phyloP scores from a whole-genome alignment of 2,888 invertebrate genomes.

The Tinea trinotella region DNA sequence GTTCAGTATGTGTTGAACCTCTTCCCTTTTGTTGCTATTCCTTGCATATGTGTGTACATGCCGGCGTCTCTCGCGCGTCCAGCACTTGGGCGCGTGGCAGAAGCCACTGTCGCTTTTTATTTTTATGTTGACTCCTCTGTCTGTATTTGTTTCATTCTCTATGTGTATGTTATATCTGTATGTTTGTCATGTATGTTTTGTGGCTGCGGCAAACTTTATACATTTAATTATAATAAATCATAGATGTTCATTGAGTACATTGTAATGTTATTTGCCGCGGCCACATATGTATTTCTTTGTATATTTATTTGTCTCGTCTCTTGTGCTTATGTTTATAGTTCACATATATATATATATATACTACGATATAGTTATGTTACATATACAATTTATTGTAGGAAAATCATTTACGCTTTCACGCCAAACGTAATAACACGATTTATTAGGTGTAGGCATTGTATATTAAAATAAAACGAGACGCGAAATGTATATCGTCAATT shows the following conservation, averaged over 20 bases:
- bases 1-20: slow-evolving; percentile 70
- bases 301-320: slow-evolving; percentile 71
- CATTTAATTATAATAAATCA: slow-evolving; percentile 5
- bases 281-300: slow-evolving; percentile 59
- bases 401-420: slow-evolving; percentile 74
- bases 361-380: slow-evolving; percentile 53
- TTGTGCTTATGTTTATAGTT: slow-evolving; percentile 67
- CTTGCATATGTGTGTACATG: slow-evolving; percentile 69
- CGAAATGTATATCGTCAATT: slow-evolving; percentile 59
- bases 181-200: slow-evolving; percentile 71
- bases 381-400: slow-evolving; percentile 64
- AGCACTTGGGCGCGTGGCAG: slow-evolving; percentile 54
- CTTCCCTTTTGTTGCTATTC: slow-evolving; percentile 70
- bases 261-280: slow-evolving; percentile 54
- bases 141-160: slow-evolving; percentile 72
- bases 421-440: slow-evolving; percentile 66
- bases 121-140: slow-evolving; percentile 69
- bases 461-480: slow-evolving; percentile 58
- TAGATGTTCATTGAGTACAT: slow-evolving; percentile 25
- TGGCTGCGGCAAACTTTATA: slow-evolving; percentile 56
- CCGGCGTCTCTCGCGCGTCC: slow-evolving; percentile 59
- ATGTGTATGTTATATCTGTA: slow-evolving; percentile 74
- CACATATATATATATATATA: slow-evolving; percentile 45
- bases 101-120: slow-evolving; percentile 64
- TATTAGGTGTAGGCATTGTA: slow-evolving; percentile 58